Evolutionary conservation across 2,113 vertebrate genomes (phyloP), one percentile per base, ranked within the genome.

Genomic region (Chloebia gouldiae): DNA sequence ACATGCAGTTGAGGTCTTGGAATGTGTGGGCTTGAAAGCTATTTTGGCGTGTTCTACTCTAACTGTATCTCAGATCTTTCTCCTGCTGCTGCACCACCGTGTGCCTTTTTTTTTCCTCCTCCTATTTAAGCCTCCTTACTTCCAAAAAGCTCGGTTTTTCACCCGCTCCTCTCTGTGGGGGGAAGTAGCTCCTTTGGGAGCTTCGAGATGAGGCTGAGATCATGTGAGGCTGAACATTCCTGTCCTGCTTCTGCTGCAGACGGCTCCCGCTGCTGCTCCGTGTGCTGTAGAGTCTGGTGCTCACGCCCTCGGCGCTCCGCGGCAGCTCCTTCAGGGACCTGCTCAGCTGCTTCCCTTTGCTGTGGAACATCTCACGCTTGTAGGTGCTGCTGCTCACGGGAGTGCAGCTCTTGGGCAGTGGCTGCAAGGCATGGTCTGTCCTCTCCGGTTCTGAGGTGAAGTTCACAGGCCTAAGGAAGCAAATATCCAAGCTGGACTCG

Each of bases 341-440:
- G 81, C 99, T 99, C 93, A 99, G 98, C 31, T 99, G 99, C 97
- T 99, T 99, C 98, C 99, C 98, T 90, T 99, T 99, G 82, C 98
- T 98, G 96, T 99, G 99, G 39, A 97, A 96, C 77, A 95, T 97
- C 93, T 98, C 98, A 9, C 98, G 96, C 91, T 98, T 98, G 95
- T 98, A 98, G 21, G 97, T 98, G 63, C 98, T 97, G 97, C 98
- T 98, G 95, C 98, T 95, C 2, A 98, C 97, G 0, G 98, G 98
- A 42, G 97, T 98, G 44, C 98, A 98, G 72, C 98, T 98, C 87
- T 98, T 98, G 65, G 98, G 95, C 72, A 98, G 45, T 0, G 96
- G 98, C 92, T 98, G 98, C 51, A 98, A 92, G 63, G 98, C 97
- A 88, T 96, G 98, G 33, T 98, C 98, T 25, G 98, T 98, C 56